phyloP scores from a whole-genome alignment of 1,140 invertebrate genomes.

The Rhyzopertha dominica region DNA sequence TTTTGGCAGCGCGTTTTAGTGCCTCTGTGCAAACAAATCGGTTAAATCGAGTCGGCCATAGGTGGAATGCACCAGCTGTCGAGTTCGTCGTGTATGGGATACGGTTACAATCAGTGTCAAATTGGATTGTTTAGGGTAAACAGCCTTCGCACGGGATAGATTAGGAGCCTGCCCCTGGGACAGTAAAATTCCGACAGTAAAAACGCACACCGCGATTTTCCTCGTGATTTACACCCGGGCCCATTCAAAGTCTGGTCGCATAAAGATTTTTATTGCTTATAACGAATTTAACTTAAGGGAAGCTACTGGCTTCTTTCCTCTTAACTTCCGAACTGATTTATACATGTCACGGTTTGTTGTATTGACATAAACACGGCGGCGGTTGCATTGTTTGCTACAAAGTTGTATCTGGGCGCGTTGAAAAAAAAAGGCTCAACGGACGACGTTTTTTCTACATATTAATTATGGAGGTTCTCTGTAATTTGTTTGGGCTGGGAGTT shows the following conservation, averaged over 20 bases:
- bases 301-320: conserved; percentile 9
- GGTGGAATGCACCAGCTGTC: too few species aligned
- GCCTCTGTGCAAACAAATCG: too few species aligned
- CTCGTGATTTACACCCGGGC: conserved; percentile 22
- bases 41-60: too few species aligned
- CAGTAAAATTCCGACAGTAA: conserved; percentile 27
- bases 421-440: too few species aligned
- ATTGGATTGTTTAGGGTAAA: conserved; percentile 19
- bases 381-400: too few species aligned
- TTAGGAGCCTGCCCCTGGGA: conserved; percentile 28
- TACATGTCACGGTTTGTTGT: conserved; percentile 11
- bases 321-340: conserved; percentile 10
- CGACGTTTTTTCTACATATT: too few species aligned
- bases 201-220: conserved; percentile 20
- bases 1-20: too few species aligned
- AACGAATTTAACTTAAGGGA: conserved; percentile 26
- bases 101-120: conserved; percentile 19
- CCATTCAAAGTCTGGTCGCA: conserved; percentile 25
- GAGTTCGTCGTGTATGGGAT: too few species aligned
- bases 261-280: conserved; percentile 24
- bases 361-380: too few species aligned
- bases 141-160: conserved; percentile 22
- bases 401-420: too few species aligned
- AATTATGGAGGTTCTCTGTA: too few species aligned
- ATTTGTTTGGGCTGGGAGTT: too few species aligned